Conservation (phyloP, 2,888 invertebrate genomes). For the Cryptus armator region DNA sequence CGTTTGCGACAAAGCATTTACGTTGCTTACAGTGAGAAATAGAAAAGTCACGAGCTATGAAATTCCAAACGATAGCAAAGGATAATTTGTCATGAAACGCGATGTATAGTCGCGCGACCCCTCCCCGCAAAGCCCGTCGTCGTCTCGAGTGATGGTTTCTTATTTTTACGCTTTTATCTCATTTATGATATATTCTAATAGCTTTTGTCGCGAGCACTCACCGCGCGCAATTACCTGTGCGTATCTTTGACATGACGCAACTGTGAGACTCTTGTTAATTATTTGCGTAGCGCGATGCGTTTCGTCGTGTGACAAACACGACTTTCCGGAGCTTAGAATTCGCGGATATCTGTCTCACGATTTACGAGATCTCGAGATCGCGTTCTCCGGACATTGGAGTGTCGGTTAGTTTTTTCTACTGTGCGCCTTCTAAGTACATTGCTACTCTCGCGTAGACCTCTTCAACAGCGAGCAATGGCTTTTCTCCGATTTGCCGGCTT, state of each 20-base stretch:
- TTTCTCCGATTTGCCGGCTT: neutral
- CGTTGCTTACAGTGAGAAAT: neutral
- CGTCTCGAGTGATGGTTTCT: too few relatives aligned
- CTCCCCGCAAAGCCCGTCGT: too few relatives aligned
- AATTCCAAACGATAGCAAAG: neutral
- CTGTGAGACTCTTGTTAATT: conserved; percentile 9
- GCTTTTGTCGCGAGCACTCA: neutral
- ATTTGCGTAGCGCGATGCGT: conserved; percentile 2
- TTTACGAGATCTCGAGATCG: neutral
- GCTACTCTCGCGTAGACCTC: conserved; percentile 26
- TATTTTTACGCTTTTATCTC: conserved; percentile 1
- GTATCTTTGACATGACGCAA: conserved; percentile 4
- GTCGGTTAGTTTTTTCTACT: neutral
- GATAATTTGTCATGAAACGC: too few relatives aligned
- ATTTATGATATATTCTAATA: neutral
- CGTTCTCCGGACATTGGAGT: neutral
- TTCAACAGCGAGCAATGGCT: conserved; percentile 23
- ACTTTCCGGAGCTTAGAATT: neutral
- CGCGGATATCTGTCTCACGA: neutral
- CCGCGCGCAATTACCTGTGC: neutral
- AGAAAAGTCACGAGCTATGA: neutral
- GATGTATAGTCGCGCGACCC: too few relatives aligned
- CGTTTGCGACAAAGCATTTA: neutral
- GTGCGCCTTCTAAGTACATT: neutral
- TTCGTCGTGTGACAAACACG: neutral